phyloP scores from a whole-genome alignment of 2,797 vertebrate species.

The Neostethus bicornis region DNA sequence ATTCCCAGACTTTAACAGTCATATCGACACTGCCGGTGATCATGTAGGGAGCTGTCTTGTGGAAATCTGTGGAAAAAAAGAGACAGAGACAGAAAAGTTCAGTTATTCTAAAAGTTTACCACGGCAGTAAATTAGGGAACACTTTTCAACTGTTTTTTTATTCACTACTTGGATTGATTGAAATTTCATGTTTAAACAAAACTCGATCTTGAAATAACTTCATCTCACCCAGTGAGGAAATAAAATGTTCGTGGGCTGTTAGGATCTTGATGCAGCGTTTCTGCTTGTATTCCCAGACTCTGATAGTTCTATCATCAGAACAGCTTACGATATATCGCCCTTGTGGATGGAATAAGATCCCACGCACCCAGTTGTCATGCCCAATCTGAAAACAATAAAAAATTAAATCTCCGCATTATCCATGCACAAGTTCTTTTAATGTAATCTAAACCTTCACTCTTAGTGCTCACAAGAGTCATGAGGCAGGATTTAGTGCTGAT shows the following conservation, averaged over 20 bases:
- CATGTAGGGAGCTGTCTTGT: slow-evolving; percentile 98
- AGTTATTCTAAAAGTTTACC: not conserved
- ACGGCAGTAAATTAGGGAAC: not conserved
- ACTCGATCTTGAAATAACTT: not conserved
- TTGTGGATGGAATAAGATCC: slow-evolving; percentile 94
- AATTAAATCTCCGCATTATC: not conserved
- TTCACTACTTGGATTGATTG: not conserved
- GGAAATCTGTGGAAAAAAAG: slow-evolving; percentile 88
- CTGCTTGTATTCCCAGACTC: slow-evolving; percentile 99
- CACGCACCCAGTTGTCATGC: slow-evolving; percentile 99
- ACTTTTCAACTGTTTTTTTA: not conserved
- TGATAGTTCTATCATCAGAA: slow-evolving; percentile 98
- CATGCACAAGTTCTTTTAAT: not conserved
- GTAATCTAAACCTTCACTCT: not conserved
- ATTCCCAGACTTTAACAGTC: slow-evolving; percentile 99
- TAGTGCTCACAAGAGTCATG: slow-evolving; percentile 93
- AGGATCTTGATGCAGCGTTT: slow-evolving; percentile 99
- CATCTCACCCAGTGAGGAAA: slow-evolving; percentile 97
- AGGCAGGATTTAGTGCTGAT: slow-evolving; percentile 99
- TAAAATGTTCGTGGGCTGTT: slow-evolving; percentile 99
- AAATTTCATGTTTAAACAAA: not conserved
- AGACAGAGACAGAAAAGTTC: slow-evolving; percentile 23
- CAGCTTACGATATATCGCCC: slow-evolving; percentile 99
- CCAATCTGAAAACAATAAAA: slow-evolving; percentile 82
- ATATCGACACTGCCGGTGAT: slow-evolving; percentile 99